Base-by-base conservation (phyloP, 2,888 invertebrate species). In the Eupithecia tripunctaria region DNA sequence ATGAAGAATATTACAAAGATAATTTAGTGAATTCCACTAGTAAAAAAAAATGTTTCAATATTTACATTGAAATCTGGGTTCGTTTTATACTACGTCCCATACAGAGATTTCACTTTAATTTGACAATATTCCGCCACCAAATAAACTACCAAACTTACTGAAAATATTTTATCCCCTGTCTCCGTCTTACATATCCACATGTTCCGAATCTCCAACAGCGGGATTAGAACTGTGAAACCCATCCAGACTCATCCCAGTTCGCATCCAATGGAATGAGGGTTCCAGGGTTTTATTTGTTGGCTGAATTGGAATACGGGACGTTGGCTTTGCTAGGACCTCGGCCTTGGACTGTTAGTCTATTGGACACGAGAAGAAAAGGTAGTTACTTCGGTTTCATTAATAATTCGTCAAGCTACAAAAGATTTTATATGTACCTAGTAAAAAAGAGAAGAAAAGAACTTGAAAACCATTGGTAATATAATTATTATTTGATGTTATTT, bases 261-360 rank as follows among this genome's bases (percentile, higher is more conserved):
- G 73, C 74, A 78, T 82, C 79, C 79, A 73, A 79, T 76, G 80
- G 77, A 82, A 83, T 82, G 83, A 81, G 77, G 72, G 72, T 75
- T 76, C 82, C 70, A 70, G 78, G 70, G 75, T 75, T 87, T 89
- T 87, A 89, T 89, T 89, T 87, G 87, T 83, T 83, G 74, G 75
- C 84, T 80, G 85, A 88, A 90, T 88, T 89, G 88, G 86, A 88
- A 89, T 87, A 86, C 85, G 79, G 81, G 82, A 84, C 85, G 81
- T 77, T 76, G 71, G 78, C 71, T 72, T 70, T 43, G 63, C 56
- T 67, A 70, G 67, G 74, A 71, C 66, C 68, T 68, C 71, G 64
- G 0, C 29, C 27, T 59, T 63, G 25, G 62, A 71, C 51, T 5
- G 29, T 67, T 51, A 27, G 32, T 36, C 41, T 1, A 51, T 2